These are phyloP conservation scores for Connochaetes taurinus DNA, from an alignment of 2,113 vertebrate genomes.

Conservation along the genomic window DNA sequence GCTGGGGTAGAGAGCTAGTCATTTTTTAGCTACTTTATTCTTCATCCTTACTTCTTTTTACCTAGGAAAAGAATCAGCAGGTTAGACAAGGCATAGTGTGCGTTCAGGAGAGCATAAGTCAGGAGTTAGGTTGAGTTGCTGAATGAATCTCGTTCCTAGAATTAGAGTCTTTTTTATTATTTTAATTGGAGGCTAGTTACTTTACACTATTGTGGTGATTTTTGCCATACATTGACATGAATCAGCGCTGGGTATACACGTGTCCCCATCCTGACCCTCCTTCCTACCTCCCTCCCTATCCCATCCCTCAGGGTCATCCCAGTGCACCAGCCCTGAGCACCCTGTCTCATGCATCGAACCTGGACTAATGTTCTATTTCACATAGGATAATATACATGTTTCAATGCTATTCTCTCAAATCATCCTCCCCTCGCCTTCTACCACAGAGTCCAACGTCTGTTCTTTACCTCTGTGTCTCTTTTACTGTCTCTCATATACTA, in stretches of 20 bases:
- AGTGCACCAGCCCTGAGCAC: neutral
- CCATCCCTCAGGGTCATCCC: neutral
- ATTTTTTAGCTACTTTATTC: neutral
- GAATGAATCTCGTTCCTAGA: neutral
- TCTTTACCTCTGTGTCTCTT: neutral
- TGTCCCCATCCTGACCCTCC: neutral
- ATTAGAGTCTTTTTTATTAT: neutral
- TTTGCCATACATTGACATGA: neutral
- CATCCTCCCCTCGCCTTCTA: neutral
- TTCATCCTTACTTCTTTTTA: neutral
- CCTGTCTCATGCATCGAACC: neutral
- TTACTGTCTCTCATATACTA: neutral
- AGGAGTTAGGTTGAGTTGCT: neutral
- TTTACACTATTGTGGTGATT: neutral
- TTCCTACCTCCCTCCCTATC: neutral
- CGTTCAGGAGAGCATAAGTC: neutral
- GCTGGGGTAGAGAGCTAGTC: neutral
- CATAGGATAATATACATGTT: neutral
- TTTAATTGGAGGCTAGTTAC: neutral
- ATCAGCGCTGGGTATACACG: rapidly evolving
- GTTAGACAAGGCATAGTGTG: neutral
- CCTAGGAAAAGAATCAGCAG: neutral
- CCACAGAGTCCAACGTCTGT: neutral
- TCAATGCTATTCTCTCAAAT: neutral
- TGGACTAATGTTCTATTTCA: neutral